phyloP scores from a whole-genome alignment of 2,797 vertebrate genomes.

The Alectoris magna region DNA sequence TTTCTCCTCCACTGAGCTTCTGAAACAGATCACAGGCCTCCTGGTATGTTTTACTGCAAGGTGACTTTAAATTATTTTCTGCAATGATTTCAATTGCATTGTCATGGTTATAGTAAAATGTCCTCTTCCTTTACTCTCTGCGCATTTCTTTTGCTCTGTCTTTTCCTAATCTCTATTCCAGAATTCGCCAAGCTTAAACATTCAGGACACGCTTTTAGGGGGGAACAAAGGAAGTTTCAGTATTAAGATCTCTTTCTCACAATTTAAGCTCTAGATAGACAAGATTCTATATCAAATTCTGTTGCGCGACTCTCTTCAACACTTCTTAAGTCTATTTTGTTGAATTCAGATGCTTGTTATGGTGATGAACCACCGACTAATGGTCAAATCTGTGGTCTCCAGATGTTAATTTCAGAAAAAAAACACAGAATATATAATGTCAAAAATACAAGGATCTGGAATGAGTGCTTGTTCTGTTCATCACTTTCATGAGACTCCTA shows the following conservation, averaged over 20 bases:
- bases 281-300: not conserved
- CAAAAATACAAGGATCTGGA: slow-evolving; percentile 20
- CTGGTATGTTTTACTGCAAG: not conserved
- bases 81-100: not conserved
- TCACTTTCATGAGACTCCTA: slow-evolving; percentile 49
- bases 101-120: not conserved
- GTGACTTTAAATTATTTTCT: not conserved
- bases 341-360: slow-evolving; percentile 26
- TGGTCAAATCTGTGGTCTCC: slow-evolving; percentile 6
- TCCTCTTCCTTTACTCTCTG: not conserved
- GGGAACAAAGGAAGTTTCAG: too few species aligned
- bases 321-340: not conserved
- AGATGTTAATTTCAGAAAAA: slow-evolving; percentile 25
- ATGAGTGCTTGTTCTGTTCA: slow-evolving; percentile 7
- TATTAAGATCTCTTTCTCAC: not conserved
- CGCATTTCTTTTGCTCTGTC: not conserved
- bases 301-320: not conserved
- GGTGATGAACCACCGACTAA: slow-evolving; percentile 42
- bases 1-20: not conserved
- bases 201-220: not conserved
- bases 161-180: not conserved
- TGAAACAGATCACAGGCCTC: not conserved
- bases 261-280: not conserved
- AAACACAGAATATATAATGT: not conserved
- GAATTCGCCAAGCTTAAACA: not conserved